Evolutionary conservation across 2,113 vertebrate genomes (phyloP), one percentile per base, ranked within the genome.

Genomic region (Clinocottus analis): DNA sequence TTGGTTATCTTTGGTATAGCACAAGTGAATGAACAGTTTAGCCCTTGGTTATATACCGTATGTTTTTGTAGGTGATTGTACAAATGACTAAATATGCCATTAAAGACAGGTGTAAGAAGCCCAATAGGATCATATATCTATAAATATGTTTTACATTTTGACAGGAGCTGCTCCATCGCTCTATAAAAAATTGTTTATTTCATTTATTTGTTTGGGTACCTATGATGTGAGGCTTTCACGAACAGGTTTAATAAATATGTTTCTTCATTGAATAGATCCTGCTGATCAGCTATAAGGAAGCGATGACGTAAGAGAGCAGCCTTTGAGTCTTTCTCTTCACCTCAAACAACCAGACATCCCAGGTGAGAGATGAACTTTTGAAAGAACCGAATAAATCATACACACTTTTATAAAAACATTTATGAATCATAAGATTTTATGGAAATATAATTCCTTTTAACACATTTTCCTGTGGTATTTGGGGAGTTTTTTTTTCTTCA

Each of bases 1-100:
- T 64, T 86, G 83, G 83, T 60, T 55, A 10, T 43, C 65, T 29
- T 21, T 66, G 29, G 75, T 70, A 13, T 25, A 77, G 25, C 10
- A 67, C 68, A 72, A 21, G 10, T 29, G 27, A 39, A 58, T 25
- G 2, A 75, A 5, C 6, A 37, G 23, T 41, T 47, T 3, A 47
- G 29, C 7, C n/a, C n/a, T n/a, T 35, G 17, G 14, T 56, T 35
- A 11, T 7, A 39, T 47, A 11, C 53, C 13, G 53, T 21, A n/a
- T 51, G 4, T 37, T 1, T n/a, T 47, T 61, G 66, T 12, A 62
- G 29, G 25, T 71, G 21, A 53, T 25, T 51, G 29, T 39, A 51
- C 29, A 31, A 27, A 12, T 59, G 29, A 51, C 29, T 58, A 5
- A 56, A 39, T 49, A 11, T 19, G 29, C 25, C 6, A n/a, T 39